These are phyloP conservation scores for Eurois occulta DNA, from an alignment of 2,888 invertebrate genomes.

Conservation along the genomic window DNA sequence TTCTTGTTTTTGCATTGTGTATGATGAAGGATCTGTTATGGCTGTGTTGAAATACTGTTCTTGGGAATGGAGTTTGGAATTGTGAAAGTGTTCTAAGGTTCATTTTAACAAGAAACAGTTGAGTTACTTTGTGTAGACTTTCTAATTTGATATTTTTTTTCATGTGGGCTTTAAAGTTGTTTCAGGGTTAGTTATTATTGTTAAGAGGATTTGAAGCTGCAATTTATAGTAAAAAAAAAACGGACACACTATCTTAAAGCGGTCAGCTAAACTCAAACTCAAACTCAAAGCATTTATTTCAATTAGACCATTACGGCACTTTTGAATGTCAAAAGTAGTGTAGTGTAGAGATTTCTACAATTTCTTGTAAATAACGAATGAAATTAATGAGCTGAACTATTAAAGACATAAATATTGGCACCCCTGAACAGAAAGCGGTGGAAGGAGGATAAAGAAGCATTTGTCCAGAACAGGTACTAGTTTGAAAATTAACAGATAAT, in stretches of 20 bases:
- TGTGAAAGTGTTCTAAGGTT: conserved; percentile 4
- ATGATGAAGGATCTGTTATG: conserved; percentile 55
- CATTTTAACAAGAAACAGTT: not conserved
- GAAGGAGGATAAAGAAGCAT: not conserved
- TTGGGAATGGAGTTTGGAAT: conserved; percentile 44
- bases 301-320: too few species aligned
- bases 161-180: not conserved
- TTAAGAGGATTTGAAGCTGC: not conserved
- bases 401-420: not conserved
- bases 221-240: not conserved
- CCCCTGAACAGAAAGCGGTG: not conserved
- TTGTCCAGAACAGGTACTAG: not conserved
- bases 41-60: conserved; percentile 42
- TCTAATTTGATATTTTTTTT: not conserved
- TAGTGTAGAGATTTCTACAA: not conserved
- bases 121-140: not conserved
- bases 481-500: not conserved
- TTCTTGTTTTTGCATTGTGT: conserved; percentile 63
- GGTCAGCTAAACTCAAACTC: too few species aligned
- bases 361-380: not conserved
- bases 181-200: not conserved
- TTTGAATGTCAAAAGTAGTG: too few species aligned
- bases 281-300: too few species aligned
- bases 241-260: not conserved
- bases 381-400: not conserved